Evolutionary conservation across 64 coral and sea anemone species (phyloP), one percentile per base, ranked within the genome.

Genomic region (Cladopsammia gracilis): DNA sequence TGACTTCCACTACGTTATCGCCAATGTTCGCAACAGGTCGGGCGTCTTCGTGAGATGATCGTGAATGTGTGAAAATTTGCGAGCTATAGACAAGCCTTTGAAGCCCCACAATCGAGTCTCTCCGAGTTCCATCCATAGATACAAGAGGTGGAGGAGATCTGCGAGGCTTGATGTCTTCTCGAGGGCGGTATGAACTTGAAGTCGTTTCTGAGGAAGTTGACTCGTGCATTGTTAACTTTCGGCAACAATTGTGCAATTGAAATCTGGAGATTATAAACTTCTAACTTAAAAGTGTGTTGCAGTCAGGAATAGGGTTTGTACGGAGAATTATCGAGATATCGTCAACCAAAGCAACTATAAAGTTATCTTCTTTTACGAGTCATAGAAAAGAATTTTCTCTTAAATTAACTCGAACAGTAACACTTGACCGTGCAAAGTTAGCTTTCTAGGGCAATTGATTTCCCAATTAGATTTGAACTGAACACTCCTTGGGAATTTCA

Each of bases 1-100:
- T 85, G 25, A 82, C 89, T 66, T 74, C 61, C 53, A 62, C 70
- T 22, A 78, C 82, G 52, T 93, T 85, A 20, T 78, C 66, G 19
- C 61, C 80, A 45, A 84, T 84, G 62, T 49, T 67, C 45, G 22
- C 54, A 4, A 62, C 82, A 22, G 82, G 61, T 76, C 85, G 65
- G 44, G 26, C n/a, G 12, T 58, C 83, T 77, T 62, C 86, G 70
- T 76, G 86, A 25, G 72, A 48, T 9, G 72, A 48, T 87, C 82
- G 77, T 77, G 73, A 86, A 62, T 77, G 76, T 5, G 95, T 82
- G 58, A 98, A 94, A 62, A 98, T 93, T 75, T 94, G 96, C 16
- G 96, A 89, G 8, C 92, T 90, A 78, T 98, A 98, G 18, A 98
- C 96, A 60, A 98, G 92, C 81, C 96, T 53, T 62, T 94, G 96